Evolutionary conservation across 2,797 vertebrate genomes (phyloP), one percentile per base, ranked within the genome.

Genomic region (Lacerta viridis): DNA sequence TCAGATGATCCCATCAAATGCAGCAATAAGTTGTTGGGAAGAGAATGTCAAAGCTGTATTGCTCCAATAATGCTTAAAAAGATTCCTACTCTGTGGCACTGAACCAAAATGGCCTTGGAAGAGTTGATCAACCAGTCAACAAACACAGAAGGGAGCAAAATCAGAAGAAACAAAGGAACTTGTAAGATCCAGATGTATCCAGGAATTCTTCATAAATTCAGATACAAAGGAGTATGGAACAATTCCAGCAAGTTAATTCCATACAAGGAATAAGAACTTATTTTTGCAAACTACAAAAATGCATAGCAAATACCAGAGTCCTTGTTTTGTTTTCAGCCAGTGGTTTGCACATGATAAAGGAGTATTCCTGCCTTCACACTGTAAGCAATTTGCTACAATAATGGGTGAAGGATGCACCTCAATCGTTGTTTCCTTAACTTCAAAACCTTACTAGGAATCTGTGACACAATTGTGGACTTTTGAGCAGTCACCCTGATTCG

Each of bases 381-480:
- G 13, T 36, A 29, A n/a, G 68, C 33, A 68, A 81, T 43, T n/a
- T 88, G 74, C 55, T 50, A 85, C 76, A 85, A 25, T 39, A 85
- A 85, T 64, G 75, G 89, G 89, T 92, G 46, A 84, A 68, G 83
- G 79, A 74, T 88, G 81, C 80, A 68, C 87, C 81, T 72, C 91
- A 77, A 33, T 88, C 87, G 41, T 59, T 64, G 75, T 91, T 91
- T 87, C 93, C 87, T 83, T 89, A 87, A 81, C 55, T 94, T 91
- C 86, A 94, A 77, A 92, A 90, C 90, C 89, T 94, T 93, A 92
- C 86, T 89, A 92, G 91, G 90, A 93, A 33, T 81, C 59, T 86
- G 83, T 89, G 92, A 92, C 93, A 93, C 95, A 95, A 94, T 95
- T 87, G 91, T 72, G 92, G 88, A 81, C 91, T 95, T 88, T 92